Evolutionary conservation across 2,888 invertebrate species (phyloP).

Genomic region (Diarsia mendica): DNA sequence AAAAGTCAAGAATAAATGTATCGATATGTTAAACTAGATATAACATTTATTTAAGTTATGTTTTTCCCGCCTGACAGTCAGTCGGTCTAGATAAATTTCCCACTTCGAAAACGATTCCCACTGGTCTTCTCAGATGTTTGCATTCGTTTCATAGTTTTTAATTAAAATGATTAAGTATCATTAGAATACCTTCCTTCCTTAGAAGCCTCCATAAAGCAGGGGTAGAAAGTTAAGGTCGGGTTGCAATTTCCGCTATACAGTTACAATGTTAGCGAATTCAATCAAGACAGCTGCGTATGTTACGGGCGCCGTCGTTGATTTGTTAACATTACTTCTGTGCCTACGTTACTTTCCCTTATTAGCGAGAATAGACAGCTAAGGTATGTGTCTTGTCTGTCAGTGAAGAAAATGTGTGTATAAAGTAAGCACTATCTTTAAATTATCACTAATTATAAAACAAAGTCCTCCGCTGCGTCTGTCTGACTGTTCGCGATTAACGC

Average conservation of each 20-base stretch:
- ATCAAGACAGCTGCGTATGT: constrained; percentile 36
- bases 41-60: too few species aligned
- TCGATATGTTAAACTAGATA: too few species aligned
- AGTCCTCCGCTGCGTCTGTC: too few species aligned
- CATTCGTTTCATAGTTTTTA: constrained; percentile 12
- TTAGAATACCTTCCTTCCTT: constrained; percentile 3
- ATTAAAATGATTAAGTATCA: constrained; percentile 25
- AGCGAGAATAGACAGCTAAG: background rate
- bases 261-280: constrained; percentile 55
- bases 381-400: background rate
- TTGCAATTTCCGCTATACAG: constrained; percentile 52
- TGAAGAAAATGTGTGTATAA: background rate
- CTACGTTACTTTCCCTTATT: constrained; percentile 30
- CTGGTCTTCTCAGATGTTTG: background rate
- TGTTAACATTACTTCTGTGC: constrained; percentile 9
- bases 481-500: too few species aligned
- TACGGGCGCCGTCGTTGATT: constrained; percentile 24
- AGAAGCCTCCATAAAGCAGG: constrained; percentile 41
- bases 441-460: background rate
- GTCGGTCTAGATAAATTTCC: background rate
- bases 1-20: background rate
- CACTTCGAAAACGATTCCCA: background rate
- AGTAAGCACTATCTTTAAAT: background rate
- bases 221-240: constrained; percentile 59
- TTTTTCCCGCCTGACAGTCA: too few species aligned